Evolutionary conservation across 2,797 vertebrate genomes (phyloP).

Genomic region (Bucorvus abyssinicus): DNA sequence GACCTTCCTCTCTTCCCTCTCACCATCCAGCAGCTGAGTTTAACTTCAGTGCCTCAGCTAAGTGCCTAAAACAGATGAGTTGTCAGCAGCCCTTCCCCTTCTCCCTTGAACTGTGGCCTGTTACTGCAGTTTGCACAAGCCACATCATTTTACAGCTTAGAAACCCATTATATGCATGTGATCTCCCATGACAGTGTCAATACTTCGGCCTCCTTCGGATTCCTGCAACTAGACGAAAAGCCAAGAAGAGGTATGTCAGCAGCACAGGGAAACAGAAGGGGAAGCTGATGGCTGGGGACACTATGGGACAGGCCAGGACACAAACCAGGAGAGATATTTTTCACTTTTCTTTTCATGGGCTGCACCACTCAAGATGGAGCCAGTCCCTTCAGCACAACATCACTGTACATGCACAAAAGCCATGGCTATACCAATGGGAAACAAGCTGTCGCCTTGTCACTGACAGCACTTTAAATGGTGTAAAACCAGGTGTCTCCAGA

Average conservation of each 20-base stretch:
- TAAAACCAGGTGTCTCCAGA: not conserved
- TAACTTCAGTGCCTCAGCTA: not conserved
- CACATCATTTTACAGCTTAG: not conserved
- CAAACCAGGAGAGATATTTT: rapidly evolving
- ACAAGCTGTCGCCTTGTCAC: not conserved
- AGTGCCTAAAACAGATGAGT: not conserved
- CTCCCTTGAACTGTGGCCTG: not conserved
- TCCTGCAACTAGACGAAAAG: not conserved
- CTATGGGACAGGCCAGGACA: not conserved
- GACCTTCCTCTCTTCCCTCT: not conserved
- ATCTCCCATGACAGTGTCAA: not conserved
- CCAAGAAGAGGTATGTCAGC: not conserved
- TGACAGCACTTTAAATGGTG: not conserved
- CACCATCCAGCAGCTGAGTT: not conserved
- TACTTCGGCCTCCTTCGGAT: not conserved
- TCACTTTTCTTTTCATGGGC: not conserved
- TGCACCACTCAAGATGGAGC: not conserved
- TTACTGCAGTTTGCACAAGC: not conserved
- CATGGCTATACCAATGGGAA: not conserved
- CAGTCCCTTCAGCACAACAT: not conserved
- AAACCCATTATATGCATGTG: rapidly evolving
- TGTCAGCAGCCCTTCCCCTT: not conserved
- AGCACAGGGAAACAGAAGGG: not conserved
- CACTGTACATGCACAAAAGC: not conserved
- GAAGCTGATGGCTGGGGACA: not conserved